phyloP scores from a whole-genome alignment of 2,113 vertebrate species.

The Bothrops jararaca region DNA sequence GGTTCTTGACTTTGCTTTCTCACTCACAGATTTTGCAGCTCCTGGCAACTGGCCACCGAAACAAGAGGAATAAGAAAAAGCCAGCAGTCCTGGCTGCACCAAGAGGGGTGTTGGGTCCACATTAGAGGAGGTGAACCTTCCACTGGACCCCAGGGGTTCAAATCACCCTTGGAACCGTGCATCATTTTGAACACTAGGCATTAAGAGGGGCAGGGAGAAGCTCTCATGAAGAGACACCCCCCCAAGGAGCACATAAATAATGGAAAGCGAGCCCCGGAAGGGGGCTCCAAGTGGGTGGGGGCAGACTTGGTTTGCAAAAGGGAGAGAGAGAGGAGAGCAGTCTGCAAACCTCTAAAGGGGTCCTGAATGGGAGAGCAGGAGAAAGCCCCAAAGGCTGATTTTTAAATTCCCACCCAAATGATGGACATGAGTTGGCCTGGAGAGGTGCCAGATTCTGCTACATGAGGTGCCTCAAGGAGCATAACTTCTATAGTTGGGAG shows the following conservation, averaged over 20 bases:
- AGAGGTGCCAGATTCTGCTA: too few relatives aligned
- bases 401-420: not conserved
- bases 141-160: not conserved
- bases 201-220: not conserved
- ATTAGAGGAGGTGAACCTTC: not conserved
- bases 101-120: not conserved
- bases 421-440: not conserved
- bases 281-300: not conserved
- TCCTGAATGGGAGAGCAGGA: not conserved
- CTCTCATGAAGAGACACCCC: not conserved
- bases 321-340: not conserved
- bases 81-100: not conserved
- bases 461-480: not conserved
- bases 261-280: not conserved
- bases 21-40: not conserved
- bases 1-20: not conserved
- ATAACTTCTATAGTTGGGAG: not conserved
- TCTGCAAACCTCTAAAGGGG: not conserved
- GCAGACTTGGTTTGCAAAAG: not conserved
- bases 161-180: not conserved
- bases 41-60: not conserved
- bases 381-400: not conserved
- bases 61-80: not conserved
- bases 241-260: not conserved
- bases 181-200: not conserved